These are phyloP conservation scores for Ditylenchus dipsaci DNA, from an alignment of 1,140 invertebrate species.

Conservation along the genomic window DNA sequence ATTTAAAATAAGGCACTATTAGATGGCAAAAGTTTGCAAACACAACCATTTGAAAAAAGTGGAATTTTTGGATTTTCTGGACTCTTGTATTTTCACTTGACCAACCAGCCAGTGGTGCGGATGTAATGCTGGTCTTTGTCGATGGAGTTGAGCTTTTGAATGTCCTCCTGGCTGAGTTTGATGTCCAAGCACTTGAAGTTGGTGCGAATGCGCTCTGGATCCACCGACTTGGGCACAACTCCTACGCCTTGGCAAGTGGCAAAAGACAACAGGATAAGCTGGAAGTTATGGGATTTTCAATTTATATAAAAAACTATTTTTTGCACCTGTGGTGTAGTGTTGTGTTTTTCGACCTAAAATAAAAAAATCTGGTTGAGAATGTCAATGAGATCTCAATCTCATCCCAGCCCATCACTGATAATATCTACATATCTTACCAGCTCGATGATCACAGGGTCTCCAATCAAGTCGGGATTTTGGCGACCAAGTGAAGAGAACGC, in stretches of 20 bases:
- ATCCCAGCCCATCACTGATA: too few species aligned
- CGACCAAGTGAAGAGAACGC: conserved; percentile 53
- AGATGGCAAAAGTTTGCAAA: neutral
- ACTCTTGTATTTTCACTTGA: conserved; percentile 4
- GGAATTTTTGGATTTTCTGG: too few species aligned
- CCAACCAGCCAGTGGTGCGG: conserved; percentile 24
- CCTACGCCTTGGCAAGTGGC: conserved; percentile 44
- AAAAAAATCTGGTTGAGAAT: too few species aligned
- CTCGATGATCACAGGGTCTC: conserved; percentile 37
- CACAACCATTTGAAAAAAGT: neutral
- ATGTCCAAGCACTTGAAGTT: conserved; percentile 43
- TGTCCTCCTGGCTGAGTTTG: conserved; percentile 18
- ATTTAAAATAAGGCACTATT: too few species aligned
- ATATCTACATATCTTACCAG: too few species aligned
- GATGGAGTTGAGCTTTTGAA: conserved; percentile 26
- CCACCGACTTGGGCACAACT: conserved; percentile 50
- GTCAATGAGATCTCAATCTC: too few species aligned
- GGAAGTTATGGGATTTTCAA: conserved; percentile 13
- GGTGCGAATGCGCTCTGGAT: conserved; percentile 39
- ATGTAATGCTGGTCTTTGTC: conserved; percentile 28
- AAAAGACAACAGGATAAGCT: conserved; percentile 48
- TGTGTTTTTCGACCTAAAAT: conserved; percentile 38
- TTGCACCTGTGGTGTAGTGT: conserved; percentile 31
- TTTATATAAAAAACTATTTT: conserved; percentile 4
- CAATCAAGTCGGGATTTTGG: conserved; percentile 42